A percentile compares a stretch with the other conserved stretches of the same genome.
These are phyloP conservation scores for Chironomus striatipennis DNA, from an alignment of 1,140 invertebrate species.

Conservation along the genomic window DNA sequence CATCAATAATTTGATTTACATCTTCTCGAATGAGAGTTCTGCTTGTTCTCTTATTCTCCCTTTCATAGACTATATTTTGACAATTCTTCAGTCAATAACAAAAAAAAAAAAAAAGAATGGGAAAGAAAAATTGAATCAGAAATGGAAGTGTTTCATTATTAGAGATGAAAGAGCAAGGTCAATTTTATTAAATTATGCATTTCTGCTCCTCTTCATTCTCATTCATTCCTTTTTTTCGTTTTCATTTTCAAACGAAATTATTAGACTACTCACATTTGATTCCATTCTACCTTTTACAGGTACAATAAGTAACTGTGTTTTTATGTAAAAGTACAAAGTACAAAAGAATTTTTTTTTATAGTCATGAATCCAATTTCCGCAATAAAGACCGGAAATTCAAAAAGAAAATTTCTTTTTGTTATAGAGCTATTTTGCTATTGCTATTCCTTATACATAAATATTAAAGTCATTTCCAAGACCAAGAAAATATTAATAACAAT, in stretches of 20 bases:
- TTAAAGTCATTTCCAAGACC: neutral
- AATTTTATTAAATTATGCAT: too few relatives aligned
- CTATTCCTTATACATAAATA: neutral
- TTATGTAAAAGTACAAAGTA: neutral
- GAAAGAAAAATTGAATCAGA: neutral
- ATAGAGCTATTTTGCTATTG: neutral
- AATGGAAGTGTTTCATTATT: neutral
- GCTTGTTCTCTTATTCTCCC: neutral
- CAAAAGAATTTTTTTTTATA: neutral
- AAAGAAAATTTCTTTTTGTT: neutral
- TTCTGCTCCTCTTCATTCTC: too few relatives aligned
- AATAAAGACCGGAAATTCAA: constrained; percentile 4
- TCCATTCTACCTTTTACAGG: too few relatives aligned
- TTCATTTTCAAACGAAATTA: too few relatives aligned
- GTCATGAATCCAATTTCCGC: constrained; percentile 20
- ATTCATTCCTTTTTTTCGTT: too few relatives aligned
- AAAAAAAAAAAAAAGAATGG: neutral
- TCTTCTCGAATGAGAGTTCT: neutral
- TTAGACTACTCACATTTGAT: too few relatives aligned
- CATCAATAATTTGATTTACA: constrained; percentile 9
- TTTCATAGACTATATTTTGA: neutral
- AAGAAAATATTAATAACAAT: neutral
- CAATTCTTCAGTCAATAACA: neutral
- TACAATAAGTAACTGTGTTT: too few relatives aligned
- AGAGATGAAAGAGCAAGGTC: neutral